phyloP scores from a whole-genome alignment of 2,888 invertebrate species.

The Tiliacea aurago region DNA sequence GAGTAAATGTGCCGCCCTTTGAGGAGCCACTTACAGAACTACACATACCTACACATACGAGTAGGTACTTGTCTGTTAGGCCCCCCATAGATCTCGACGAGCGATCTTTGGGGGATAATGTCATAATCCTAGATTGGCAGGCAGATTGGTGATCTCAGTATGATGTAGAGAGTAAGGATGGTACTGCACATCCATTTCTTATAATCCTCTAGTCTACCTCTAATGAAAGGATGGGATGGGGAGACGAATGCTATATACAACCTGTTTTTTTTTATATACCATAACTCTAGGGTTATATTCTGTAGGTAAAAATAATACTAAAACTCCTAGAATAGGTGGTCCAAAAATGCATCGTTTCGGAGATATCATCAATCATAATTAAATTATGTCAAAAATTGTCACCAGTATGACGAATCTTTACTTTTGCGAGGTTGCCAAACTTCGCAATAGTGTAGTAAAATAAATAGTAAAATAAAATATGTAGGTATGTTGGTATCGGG shows the following conservation, averaged over 20 bases:
- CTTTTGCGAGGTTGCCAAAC: too few relatives aligned
- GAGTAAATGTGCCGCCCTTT: conserved; percentile 54
- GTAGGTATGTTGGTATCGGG: too few relatives aligned
- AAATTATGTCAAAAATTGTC: too few relatives aligned
- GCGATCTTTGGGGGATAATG: conserved; percentile 59
- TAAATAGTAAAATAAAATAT: too few relatives aligned
- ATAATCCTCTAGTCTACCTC: conserved; percentile 46
- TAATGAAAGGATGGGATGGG: conserved; percentile 9
- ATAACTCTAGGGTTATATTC: too few relatives aligned
- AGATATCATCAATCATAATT: too few relatives aligned
- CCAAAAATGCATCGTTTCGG: too few relatives aligned
- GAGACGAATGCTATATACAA: conserved; percentile 4
- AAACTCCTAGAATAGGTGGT: too few relatives aligned
- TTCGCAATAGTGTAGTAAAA: too few relatives aligned
- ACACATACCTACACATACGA: conserved; percentile 24
- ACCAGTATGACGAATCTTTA: too few relatives aligned
- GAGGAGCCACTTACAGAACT: conserved; percentile 55
- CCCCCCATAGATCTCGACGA: conserved; percentile 52
- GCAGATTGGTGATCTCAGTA: conserved; percentile 58
- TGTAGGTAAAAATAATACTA: too few relatives aligned
- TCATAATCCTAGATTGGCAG: conserved; percentile 63
- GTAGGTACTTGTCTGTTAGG: conserved; percentile 18
- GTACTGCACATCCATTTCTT: conserved; percentile 51
- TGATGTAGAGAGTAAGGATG: conserved; percentile 46
- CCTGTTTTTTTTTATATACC: too few relatives aligned